A percentile compares a stretch with the other conserved stretches of the same genome.
Conservation (phyloP, 2,888 invertebrate genomes). For the Adelognathus sp. region DNA sequence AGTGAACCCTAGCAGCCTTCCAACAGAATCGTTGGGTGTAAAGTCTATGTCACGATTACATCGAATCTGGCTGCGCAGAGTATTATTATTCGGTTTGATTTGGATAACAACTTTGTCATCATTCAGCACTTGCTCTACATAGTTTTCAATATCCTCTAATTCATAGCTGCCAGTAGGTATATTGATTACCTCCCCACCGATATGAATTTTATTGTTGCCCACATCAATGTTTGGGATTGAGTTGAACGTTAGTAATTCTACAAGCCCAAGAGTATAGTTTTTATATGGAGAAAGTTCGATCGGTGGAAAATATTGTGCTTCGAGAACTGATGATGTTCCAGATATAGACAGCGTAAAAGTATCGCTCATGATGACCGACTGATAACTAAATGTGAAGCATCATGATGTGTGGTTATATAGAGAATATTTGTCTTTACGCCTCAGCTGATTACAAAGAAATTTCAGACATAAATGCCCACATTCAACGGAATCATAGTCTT, state of each 20-base stretch:
- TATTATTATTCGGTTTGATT: slow-evolving; percentile 68
- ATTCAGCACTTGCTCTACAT: slow-evolving; percentile 45
- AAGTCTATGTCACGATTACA: slow-evolving; percentile 55
- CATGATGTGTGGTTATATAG: slow-evolving; percentile 12
- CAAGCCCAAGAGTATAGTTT: slow-evolving; percentile 68
- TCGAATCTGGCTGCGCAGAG: slow-evolving; percentile 64
- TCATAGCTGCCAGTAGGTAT: slow-evolving; percentile 73
- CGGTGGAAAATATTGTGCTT: slow-evolving; percentile 64
- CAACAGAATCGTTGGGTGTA: slow-evolving; percentile 52
- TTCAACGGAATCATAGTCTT: slow-evolving; percentile 50
- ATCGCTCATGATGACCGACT: slow-evolving; percentile 37
- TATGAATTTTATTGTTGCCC: slow-evolving; percentile 61
- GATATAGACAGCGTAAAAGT: slow-evolving; percentile 68
- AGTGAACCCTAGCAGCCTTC: slow-evolving; percentile 66
- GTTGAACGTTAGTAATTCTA: slow-evolving; percentile 71
- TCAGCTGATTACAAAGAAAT: slow-evolving; percentile 47
- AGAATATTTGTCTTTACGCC: slow-evolving; percentile 6
- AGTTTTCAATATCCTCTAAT: slow-evolving; percentile 68
- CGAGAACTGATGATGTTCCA: slow-evolving; percentile 63
- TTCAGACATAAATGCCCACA: slow-evolving; percentile 57
- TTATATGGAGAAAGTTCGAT: slow-evolving; percentile 64
- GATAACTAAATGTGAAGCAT: neutral
- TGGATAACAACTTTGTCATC: slow-evolving; percentile 16
- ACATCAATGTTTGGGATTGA: slow-evolving; percentile 74
- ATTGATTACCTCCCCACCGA: slow-evolving; percentile 56